A percentile compares a stretch with the other conserved stretches of the same genome.
These are phyloP conservation scores for Habroteleia sp. DNA, from an alignment of 2,888 invertebrate genomes.

Conservation along the genomic window DNA sequence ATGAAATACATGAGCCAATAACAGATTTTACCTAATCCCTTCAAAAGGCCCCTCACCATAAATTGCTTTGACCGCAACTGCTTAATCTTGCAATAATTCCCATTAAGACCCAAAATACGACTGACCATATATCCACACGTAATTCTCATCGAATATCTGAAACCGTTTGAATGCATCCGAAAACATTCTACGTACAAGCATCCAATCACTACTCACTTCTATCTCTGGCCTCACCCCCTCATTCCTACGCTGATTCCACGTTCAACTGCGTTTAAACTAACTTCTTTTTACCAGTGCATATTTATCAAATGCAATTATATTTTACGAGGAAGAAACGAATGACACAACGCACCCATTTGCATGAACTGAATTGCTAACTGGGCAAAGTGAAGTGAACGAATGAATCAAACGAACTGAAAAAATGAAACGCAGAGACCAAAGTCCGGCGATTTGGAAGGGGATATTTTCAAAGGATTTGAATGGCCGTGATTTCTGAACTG, in stretches of 20 bases:
- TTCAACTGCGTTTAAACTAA: conserved; percentile 30
- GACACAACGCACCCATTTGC: conserved; percentile 45
- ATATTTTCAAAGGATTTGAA: conserved; percentile 16
- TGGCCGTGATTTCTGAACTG: conserved; percentile 18
- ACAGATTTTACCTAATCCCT: background rate
- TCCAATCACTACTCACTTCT: conserved; percentile 13
- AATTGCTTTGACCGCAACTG: conserved; percentile 12
- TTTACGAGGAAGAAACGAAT: conserved; percentile 38
- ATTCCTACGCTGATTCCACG: conserved; percentile 21
- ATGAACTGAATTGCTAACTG: conserved; percentile 50
- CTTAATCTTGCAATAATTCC: conserved; percentile 35
- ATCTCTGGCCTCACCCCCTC: background rate
- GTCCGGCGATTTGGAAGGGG: conserved; percentile 16
- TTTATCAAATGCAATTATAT: conserved; percentile 47
- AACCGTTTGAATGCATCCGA: conserved; percentile 9
- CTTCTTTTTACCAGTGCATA: conserved; percentile 30
- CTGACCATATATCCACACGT: conserved; percentile 6
- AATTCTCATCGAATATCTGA: conserved; percentile 15
- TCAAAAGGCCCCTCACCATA: conserved; percentile 12
- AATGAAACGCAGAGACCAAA: conserved; percentile 6
- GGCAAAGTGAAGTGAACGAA: conserved; percentile 24
- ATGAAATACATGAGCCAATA: background rate
- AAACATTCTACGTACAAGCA: conserved; percentile 31
- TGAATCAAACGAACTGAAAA: conserved; percentile 13
- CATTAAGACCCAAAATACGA: conserved; percentile 13